A percentile compares a stretch with the other conserved stretches of the same genome.
phyloP scores from a whole-genome alignment of 2,113 vertebrate genomes.

The Zeus faber region DNA sequence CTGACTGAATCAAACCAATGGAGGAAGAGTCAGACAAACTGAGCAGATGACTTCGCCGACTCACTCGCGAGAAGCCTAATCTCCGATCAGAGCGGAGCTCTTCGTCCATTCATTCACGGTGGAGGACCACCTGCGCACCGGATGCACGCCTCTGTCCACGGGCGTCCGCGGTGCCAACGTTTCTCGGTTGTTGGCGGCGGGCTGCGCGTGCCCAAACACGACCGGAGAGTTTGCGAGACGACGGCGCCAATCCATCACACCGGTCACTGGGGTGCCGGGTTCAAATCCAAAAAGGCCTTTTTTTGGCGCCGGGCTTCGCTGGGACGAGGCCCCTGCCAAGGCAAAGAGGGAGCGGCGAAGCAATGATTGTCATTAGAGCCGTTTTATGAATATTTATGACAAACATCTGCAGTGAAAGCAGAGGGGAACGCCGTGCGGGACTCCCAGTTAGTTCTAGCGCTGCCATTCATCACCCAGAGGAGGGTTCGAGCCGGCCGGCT shows the following conservation, averaged over 20 bases:
- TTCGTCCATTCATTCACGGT: no score
- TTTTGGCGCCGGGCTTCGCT: conserved; percentile 47
- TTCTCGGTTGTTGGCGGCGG: no score
- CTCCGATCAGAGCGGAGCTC: no score
- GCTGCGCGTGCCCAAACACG: no score
- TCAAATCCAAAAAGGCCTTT: conserved; percentile 46
- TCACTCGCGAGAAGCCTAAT: no score
- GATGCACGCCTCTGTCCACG: no score
- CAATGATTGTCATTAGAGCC: conserved; percentile 63
- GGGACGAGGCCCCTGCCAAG: conserved; percentile 51
- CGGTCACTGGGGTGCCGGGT: conserved; percentile 59
- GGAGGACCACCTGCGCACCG: no score
- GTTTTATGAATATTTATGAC: conserved; percentile 70
- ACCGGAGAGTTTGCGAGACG: conserved; percentile 47
- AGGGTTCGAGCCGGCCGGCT: not conserved
- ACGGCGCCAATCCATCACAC: conserved; percentile 65
- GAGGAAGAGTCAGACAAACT: no score
- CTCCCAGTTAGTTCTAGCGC: not conserved
- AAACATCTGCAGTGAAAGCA: conserved; percentile 50
- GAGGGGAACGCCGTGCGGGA: not conserved
- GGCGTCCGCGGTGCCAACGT: no score
- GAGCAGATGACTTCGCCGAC: no score
- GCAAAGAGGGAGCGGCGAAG: conserved; percentile 42
- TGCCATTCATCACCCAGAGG: conserved; percentile 7
- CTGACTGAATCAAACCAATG: no score